Evolutionary conservation across 2,888 invertebrate genomes (phyloP).

Genomic region (Pheosia gnoma): DNA sequence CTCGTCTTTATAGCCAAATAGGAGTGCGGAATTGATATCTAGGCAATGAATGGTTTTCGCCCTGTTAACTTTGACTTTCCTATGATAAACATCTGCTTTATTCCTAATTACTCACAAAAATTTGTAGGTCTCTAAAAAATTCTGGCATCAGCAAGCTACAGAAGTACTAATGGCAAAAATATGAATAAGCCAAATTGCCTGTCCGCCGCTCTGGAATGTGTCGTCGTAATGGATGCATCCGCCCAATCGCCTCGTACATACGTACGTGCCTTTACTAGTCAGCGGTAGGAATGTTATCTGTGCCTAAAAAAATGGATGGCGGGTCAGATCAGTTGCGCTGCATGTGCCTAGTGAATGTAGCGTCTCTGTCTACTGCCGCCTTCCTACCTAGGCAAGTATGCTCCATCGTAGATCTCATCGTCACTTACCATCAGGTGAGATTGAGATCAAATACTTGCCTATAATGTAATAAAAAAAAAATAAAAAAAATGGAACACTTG

Average conservation of each 20-base stretch:
- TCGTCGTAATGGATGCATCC: slow-evolving; percentile 27
- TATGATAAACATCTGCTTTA: too few species aligned
- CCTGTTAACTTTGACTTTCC: background rate
- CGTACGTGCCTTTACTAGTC: background rate
- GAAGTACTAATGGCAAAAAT: slow-evolving; percentile 5
- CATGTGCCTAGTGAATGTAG: too few species aligned
- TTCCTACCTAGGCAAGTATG: too few species aligned
- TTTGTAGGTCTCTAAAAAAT: background rate
- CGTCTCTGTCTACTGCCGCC: too few species aligned
- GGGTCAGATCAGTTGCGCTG: background rate
- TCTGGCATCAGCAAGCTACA: background rate
- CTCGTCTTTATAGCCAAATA: background rate
- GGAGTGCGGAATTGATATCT: background rate
- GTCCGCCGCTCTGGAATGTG: slow-evolving; percentile 25
- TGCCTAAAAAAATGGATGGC: background rate
- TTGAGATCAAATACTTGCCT: too few species aligned
- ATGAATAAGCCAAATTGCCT: slow-evolving; percentile 16
- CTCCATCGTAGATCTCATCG: too few species aligned
- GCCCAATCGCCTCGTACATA: slow-evolving; percentile 19
- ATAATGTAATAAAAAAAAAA: too few species aligned
- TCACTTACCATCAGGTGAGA: too few species aligned
- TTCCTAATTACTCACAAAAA: background rate
- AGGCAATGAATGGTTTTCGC: background rate
- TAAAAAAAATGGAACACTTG: background rate
- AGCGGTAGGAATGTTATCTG: slow-evolving; percentile 10